Base-by-base conservation (phyloP, 2,888 invertebrate species). In the Heliconius ethilla region DNA sequence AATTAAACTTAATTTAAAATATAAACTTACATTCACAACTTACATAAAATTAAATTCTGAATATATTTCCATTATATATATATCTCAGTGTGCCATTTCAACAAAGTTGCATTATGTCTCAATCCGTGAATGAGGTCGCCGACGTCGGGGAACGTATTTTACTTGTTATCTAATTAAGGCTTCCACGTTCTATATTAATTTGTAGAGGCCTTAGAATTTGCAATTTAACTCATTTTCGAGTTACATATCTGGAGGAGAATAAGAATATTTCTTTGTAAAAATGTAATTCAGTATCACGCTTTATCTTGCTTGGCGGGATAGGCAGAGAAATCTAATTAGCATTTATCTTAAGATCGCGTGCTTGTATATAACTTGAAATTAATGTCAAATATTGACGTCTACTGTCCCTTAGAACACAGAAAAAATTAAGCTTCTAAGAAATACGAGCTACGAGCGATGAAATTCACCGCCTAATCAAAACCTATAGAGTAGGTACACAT, bases 121-220 rank as follows among this genome's bases (percentile, higher is more conserved):
- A 80, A 78, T 73, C 45, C 76, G 37, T 72, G 80, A 81, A 81
- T 65, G 80, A 80, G 81, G 81, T 80, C 80, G 81, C 72, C 45
- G 76, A 63, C 77, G 55, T 62, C 73, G 75, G 72, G 55, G 74
- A 77, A 76, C 73, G 80, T 75, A 75, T 80, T 78, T 78, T 78
- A 76, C 73, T 77, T 80, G 77, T 69, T 75, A 76, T 66, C 78
- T 81, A 80, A 81, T 80, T 81, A 80, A 78, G 69, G 67, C 73
- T 74, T 63, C 76, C 73, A 76, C 78, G 75, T 75, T 74, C 73
- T 27, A 62, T 69, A 63, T 77, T 74, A 77, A 74, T 77, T 73
- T 74, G 55, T 67, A 69, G n/a, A 77, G 73, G 67, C 77, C 45
- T 77, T 77, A 74, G 73, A 74, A 74, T 69, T 77, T 51, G 59